Evolutionary conservation across 2,888 invertebrate genomes (phyloP), one percentile per base, ranked within the genome.

Genomic region (Drosophila tanythrix): DNA sequence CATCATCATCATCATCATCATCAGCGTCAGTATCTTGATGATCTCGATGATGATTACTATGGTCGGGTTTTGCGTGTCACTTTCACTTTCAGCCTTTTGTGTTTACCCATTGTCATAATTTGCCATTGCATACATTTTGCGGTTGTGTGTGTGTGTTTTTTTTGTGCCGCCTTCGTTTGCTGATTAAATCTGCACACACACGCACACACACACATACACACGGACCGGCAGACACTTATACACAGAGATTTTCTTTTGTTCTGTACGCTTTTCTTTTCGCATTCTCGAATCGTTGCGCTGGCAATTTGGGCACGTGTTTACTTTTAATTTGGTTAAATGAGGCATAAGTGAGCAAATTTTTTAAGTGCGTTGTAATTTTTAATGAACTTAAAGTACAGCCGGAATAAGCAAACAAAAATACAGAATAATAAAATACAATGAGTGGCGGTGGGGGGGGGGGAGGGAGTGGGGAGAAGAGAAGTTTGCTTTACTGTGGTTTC

Each of bases 271-370:
- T 60, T 72, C 72, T 48, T 40, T 52, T 50, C 51, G 46, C 52
- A 61, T 67, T 76, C 70, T 59, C 56, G 69, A 51, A 51, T 40
- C 63, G 58, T 69, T 53, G 38, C 40, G 70, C 52, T 78, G 79
- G 79, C 66, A 78, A 80, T 82, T 80, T 79, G 21, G 69, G 21
- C 58, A 78, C 81, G 76, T 87, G 87, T 88, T 90, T 88, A 83
- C 88, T 86, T 88, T 88, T 90, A 88, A 88, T 88, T 88, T 90
- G 74, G 86, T 89, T 89, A 88, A 90, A 88, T 88, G 87, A 88
- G 88, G 87, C 90, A 77, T 85, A 81, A 82, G 81, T 87, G 85
- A 87, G 71, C 79, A 81, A 66, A 75, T 83, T 88, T 88, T 88
- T 79, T 84, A 86, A 89, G 84, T 84, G 84, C 76, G 76, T 72